A percentile compares a stretch with the other conserved stretches of the same genome.
These are phyloP conservation scores for Oplegnathus fasciatus DNA, from an alignment of 2,113 vertebrate species.

Conservation along the genomic window DNA sequence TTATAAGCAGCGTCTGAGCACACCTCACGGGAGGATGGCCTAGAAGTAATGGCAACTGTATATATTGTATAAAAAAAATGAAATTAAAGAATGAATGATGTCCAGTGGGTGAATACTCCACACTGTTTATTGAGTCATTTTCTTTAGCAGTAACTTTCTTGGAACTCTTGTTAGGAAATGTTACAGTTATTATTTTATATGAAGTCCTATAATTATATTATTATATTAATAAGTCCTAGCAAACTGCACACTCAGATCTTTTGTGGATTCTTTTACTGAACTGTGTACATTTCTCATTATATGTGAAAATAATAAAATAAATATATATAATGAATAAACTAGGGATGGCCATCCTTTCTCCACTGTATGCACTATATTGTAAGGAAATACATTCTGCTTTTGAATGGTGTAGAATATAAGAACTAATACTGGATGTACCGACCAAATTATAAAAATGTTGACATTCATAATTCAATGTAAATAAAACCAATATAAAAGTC, in stretches of 20 bases:
- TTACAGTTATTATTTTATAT: no score
- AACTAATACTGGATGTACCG: background rate
- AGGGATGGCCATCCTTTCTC: background rate
- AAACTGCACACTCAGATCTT: background rate
- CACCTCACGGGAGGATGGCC: background rate
- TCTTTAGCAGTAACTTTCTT: background rate
- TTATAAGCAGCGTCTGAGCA: conserved; percentile 12
- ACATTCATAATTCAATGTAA: conserved; percentile 38
- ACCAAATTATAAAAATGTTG: background rate
- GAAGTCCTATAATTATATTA: background rate
- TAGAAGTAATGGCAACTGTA: background rate
- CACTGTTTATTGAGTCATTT: conserved; percentile 13
- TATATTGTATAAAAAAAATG: conserved; percentile 5
- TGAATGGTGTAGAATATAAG: background rate
- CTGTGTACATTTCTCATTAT: conserved; percentile 4
- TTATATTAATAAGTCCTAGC: background rate
- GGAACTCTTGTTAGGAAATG: background rate
- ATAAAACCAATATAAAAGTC: conserved; percentile 45
- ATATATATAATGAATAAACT: background rate
- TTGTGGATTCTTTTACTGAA: background rate
- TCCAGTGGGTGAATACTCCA: background rate
- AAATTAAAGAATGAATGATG: background rate
- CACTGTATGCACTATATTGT: conserved; percentile 21
- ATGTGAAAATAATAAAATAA: background rate
- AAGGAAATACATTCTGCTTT: conserved; percentile 1